Evolutionary conservation across 2,888 invertebrate genomes (phyloP).

Genomic region (Ganaspis brasiliensis): DNA sequence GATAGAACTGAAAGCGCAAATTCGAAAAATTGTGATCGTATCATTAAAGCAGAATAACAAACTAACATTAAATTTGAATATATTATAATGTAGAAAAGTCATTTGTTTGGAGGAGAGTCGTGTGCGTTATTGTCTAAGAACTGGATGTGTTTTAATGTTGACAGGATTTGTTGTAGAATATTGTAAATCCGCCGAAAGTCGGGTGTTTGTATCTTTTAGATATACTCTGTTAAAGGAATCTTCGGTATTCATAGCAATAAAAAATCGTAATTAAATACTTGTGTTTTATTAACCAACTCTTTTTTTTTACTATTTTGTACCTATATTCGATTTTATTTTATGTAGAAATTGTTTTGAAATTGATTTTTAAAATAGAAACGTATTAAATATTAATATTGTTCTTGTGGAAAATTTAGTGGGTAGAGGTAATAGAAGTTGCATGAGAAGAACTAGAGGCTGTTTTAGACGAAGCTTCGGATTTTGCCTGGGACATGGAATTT

Average conservation of each 20-base stretch:
- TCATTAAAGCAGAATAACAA: slow-evolving; percentile 37
- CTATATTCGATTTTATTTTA: no score
- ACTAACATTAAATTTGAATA: slow-evolving; percentile 32
- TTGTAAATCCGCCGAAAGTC: slow-evolving; percentile 63
- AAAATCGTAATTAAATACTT: slow-evolving; percentile 48
- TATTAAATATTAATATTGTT: no score
- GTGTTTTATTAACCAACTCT: background rate
- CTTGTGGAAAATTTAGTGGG: slow-evolving; percentile 41
- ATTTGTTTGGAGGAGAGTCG: slow-evolving; percentile 54
- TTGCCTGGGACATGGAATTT: slow-evolving; percentile 2
- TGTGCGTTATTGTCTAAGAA: slow-evolving; percentile 55
- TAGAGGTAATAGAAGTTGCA: slow-evolving; percentile 48
- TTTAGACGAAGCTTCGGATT: background rate
- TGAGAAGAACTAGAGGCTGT: background rate
- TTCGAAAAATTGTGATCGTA: slow-evolving; percentile 33
- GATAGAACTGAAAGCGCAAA: slow-evolving; percentile 44
- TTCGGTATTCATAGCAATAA: slow-evolving; percentile 60
- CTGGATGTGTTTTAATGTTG: slow-evolving; percentile 59
- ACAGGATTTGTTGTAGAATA: slow-evolving; percentile 64
- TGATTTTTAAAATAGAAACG: no score
- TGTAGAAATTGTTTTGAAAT: slow-evolving; percentile 36
- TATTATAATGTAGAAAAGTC: slow-evolving; percentile 32
- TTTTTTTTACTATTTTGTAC: background rate
- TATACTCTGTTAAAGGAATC: slow-evolving; percentile 55
- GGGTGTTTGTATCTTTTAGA: slow-evolving; percentile 62